phyloP scores from a whole-genome alignment of 92 coral and sea anemone genomes.

The Isaurus tuberculatus region DNA sequence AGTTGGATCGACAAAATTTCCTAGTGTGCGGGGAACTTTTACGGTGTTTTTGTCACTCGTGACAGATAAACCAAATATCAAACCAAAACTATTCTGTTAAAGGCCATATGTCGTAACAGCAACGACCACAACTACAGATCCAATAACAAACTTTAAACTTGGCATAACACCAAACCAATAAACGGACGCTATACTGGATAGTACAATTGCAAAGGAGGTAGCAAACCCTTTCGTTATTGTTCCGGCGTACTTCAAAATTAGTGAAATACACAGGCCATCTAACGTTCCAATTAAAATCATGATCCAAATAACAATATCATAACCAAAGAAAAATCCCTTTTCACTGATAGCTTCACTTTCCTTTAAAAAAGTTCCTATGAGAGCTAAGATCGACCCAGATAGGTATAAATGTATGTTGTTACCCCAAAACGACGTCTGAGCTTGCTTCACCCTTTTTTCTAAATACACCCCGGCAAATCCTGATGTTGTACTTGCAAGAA shows the following conservation, averaged over 20 bases:
- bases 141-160: constrained; percentile 67
- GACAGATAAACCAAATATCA: too few species aligned
- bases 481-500: constrained; percentile 69
- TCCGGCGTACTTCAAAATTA: constrained; percentile 83
- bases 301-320: constrained; percentile 68
- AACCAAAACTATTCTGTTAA: too few species aligned
- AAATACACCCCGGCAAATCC: constrained; percentile 91
- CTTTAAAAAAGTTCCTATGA: constrained; percentile 72
- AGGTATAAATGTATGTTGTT: constrained; percentile 73
- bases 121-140: constrained; percentile 70
- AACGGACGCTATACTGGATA: constrained; percentile 81
- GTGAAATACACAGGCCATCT: constrained; percentile 80
- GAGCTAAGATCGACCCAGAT: constrained; percentile 65
- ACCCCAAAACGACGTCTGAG: constrained; percentile 69
- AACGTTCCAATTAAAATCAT: constrained; percentile 73
- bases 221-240: constrained; percentile 91
- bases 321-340: constrained; percentile 78
- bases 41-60: too few species aligned
- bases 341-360: constrained; percentile 67
- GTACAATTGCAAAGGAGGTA: constrained; percentile 83
- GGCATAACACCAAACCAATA: constrained; percentile 76
- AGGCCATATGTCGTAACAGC: constrained; percentile 70
- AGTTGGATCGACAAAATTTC: too few species aligned
- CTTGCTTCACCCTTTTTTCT: constrained; percentile 77
- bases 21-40: too few species aligned